Evolutionary conservation across 2,113 vertebrate genomes (phyloP).

Genomic region (Emydocephalus ijimae): DNA sequence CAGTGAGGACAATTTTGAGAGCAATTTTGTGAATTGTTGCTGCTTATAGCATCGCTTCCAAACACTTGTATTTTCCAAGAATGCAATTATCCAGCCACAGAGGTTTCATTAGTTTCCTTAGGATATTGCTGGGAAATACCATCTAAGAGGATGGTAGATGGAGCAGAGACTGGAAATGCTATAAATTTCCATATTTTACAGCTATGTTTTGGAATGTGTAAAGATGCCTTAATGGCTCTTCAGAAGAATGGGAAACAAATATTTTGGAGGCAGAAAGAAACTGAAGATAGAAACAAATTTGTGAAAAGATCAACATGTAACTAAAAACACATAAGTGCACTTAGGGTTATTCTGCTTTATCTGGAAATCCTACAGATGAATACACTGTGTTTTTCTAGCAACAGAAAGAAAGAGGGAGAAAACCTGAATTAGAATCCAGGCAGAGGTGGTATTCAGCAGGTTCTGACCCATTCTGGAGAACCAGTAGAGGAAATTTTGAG

Average conservation of each 20-base stretch:
- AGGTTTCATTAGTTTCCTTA: slow-evolving; percentile 15
- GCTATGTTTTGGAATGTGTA: not conserved
- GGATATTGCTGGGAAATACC: not conserved
- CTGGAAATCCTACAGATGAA: not conserved
- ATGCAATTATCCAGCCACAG: slow-evolving; percentile 13
- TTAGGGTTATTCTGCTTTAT: not conserved
- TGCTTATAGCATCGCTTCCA: not conserved
- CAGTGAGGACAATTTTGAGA: not conserved
- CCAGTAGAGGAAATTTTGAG: no score
- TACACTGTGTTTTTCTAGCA: not conserved
- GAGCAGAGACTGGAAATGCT: not conserved
- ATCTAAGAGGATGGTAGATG: not conserved
- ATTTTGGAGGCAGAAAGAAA: not conserved
- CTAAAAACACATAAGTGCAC: not conserved
- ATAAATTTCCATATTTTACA: not conserved
- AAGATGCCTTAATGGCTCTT: not conserved
- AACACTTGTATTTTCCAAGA: not conserved
- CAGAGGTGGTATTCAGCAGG: no score
- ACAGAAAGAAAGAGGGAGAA: not conserved
- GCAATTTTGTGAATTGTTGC: slow-evolving; percentile 8
- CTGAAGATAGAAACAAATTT: not conserved
- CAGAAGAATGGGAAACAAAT: not conserved
- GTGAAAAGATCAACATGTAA: not conserved
- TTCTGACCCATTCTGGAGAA: no score
- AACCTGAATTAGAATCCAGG: not conserved